Evolutionary conservation across 2,113 vertebrate genomes (phyloP).

Genomic region (Albula goreensis): DNA sequence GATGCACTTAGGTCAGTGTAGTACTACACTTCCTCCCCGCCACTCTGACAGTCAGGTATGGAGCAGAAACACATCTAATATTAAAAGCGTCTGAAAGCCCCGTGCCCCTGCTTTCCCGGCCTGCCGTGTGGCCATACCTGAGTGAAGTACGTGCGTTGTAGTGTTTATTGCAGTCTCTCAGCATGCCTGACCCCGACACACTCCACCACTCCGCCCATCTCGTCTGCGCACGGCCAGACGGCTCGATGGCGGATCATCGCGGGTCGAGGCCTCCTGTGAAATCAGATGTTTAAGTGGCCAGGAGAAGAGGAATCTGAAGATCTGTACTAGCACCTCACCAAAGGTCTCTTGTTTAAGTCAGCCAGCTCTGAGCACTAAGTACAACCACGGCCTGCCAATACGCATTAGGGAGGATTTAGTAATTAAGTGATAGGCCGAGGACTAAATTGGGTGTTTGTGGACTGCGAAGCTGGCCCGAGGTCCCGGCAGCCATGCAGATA

Average conservation of each 20-base stretch:
- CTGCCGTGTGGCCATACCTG: neutral
- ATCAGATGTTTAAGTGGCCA: constrained; percentile 72
- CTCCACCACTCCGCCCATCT: constrained; percentile 1
- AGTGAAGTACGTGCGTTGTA: neutral
- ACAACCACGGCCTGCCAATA: constrained; percentile 73
- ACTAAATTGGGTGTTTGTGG: constrained; percentile 82
- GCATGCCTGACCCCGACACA: constrained; percentile 27
- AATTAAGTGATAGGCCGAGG: constrained; percentile 81
- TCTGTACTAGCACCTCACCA: constrained; percentile 69
- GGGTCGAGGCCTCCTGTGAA: constrained; percentile 59
- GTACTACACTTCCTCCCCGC: neutral
- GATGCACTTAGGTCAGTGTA: neutral
- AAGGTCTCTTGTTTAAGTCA: constrained; percentile 72
- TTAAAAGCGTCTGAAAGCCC: constrained; percentile 4
- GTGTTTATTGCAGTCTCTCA: constrained; percentile 5
- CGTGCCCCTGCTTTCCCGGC: neutral
- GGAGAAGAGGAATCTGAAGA: constrained; percentile 48
- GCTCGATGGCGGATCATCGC: constrained; percentile 57
- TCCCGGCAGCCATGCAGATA: constrained; percentile 77
- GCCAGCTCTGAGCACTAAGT: constrained; percentile 56
- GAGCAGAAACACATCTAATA: neutral
- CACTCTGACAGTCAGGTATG: neutral
- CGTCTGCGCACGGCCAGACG: constrained; percentile 33
- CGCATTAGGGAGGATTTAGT: constrained; percentile 78
- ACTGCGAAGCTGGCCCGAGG: constrained; percentile 68